Evolutionary conservation across 23 tunicate genomes (phyloP), one percentile per base, ranked within the genome.

Genomic region (Halocynthia aurantium): DNA sequence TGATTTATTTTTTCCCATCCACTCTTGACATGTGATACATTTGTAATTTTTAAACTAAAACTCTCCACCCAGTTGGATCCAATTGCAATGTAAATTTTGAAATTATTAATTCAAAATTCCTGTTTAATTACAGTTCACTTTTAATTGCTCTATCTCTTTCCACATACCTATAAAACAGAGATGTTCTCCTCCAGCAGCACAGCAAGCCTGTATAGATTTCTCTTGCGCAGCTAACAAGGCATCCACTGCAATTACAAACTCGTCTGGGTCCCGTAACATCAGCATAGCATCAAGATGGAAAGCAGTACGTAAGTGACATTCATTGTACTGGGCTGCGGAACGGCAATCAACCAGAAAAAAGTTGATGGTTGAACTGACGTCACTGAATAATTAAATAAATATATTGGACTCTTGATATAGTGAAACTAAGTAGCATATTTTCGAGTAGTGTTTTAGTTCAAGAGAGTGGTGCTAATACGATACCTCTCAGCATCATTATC

Each of bases 251-350:
- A 73, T 80, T 52, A 77, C 84, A 77, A 91, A 91, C 70, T 91
- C 97, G 10, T 80, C 50, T 17, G 90, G 90, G 67, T 91, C 97
- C 8, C 86, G 61, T 51, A 91, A 81, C 97, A 91, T 91, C n/a
- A 91, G 87, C 50, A 87, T 91, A 4, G 97, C 97, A 67, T 91
- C 97, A 15, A 91, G 62, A 62, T 91, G 97, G 62, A 84, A 85
- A 15, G 97, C 97, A n/a, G 97, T 84, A 54, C 75, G 78, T 52
- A 91, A 73, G 78, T 91, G 97, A 9, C 90, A 87, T 52, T 82
- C 80, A 72, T 91, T 91, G 84, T 91, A 91, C 51, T 51, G 17
- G 7, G 83, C 88, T 18, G 95, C 82, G 5, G 95, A 84, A 21
- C 95, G 76, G 54, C 95, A 88, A 61, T 88, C 95, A 66, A 88